Evolutionary conservation across 2,888 invertebrate genomes (phyloP), one percentile per base, ranked within the genome.

Genomic region (Andrena marginata): DNA sequence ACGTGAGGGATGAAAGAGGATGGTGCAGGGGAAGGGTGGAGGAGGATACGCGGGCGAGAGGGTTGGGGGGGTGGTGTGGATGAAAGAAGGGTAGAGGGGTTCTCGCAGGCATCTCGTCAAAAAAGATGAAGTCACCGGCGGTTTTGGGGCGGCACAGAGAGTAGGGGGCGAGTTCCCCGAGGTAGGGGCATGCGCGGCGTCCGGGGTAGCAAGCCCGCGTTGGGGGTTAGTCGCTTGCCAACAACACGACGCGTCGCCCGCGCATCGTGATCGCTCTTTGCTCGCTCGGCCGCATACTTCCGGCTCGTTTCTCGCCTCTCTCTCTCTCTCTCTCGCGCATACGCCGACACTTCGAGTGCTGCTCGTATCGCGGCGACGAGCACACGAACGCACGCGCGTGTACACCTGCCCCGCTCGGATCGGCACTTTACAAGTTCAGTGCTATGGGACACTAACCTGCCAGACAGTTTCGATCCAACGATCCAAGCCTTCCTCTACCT

Each of bases 141-240:
- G 82, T 87, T 89, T 84, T 75, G 87, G 85, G 85, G 81, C 72
- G 88, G 88, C 86, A 86, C 84, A 84, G 76, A 64, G 70, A 48
- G 77, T 76, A 75, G 77, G 71, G 75, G 85, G 71, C 63, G 81
- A 77, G 84, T 84, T 86, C 84, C 80, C 86, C 72, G 86, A 87
- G 83, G 87, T 72, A 89, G 86, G 88, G 90, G 93, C 92, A 92
- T 93, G 93, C 93, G 92, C 93, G 90, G 89, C 88, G 87, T 91
- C 91, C 91, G 89, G 92, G 91, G 92, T 91, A 91, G 90, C 89
- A 90, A 91, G 89, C 86, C 89, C 87, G 88, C 89, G 90, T 87
- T 85, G 90, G 90, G 91, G 91, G 91, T 93, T 92, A 93, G 93
- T 93, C 91, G 91, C 91, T 91, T 90, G 90, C 90, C 90, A 92